Conservation (phyloP, 2,797 vertebrate species). For the Columba guinea region DNA sequence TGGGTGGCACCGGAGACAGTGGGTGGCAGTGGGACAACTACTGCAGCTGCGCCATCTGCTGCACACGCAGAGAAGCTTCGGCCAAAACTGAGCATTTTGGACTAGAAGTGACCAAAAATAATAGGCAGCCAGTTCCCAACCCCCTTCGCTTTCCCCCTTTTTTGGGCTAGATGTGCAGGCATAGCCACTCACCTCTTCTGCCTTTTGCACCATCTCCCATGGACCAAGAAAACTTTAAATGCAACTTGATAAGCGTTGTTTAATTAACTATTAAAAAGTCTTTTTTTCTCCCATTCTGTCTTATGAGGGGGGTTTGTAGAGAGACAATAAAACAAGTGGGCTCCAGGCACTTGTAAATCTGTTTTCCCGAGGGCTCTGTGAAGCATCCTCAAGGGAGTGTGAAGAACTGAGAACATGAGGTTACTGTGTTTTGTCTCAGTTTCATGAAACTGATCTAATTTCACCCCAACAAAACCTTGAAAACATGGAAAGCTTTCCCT, state of each 20-base stretch:
- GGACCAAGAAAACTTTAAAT: background rate
- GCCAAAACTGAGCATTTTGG: background rate
- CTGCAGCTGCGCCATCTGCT: slow-evolving; percentile 77
- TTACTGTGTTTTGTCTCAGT: background rate
- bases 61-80: slow-evolving; percentile 35
- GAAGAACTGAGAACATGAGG: background rate
- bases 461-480: background rate
- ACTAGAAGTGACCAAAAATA: background rate
- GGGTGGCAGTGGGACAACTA: slow-evolving; percentile 31
- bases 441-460: background rate
- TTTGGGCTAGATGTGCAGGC: fast-evolving
- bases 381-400: background rate
- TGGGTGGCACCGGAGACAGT: background rate
- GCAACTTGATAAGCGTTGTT: background rate
- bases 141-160: background rate
- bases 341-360: background rate
- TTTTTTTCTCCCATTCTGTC: fast-evolving
- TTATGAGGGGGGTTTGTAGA: background rate
- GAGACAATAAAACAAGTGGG: background rate
- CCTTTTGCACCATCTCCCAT: background rate
- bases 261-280: background rate
- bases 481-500: background rate
- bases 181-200: fast-evolving
- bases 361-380: background rate
- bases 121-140: fast-evolving